Evolutionary conservation across 2,113 vertebrate species (phyloP).

Genomic region (Psittacus erithacus): DNA sequence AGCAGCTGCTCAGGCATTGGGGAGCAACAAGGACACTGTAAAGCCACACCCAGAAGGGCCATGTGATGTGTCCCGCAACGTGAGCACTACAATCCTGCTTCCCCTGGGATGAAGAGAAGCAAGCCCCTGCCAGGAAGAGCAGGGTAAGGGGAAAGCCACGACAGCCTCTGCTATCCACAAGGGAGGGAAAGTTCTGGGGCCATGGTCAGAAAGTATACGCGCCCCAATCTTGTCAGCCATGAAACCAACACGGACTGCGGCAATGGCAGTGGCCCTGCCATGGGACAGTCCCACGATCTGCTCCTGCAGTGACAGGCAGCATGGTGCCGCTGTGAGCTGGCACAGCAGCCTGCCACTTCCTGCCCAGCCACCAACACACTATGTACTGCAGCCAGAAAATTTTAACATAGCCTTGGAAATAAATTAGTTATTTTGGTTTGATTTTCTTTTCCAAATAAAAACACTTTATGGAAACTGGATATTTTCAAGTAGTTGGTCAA

Average conservation of each 20-base stretch:
- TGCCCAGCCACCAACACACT: background rate
- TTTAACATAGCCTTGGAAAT: background rate
- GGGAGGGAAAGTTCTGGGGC: background rate
- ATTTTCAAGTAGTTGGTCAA: background rate
- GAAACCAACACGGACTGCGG: accelerated
- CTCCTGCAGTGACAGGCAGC: background rate
- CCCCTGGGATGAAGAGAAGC: background rate
- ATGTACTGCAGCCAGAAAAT: background rate
- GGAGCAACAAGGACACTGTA: background rate
- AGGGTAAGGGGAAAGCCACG: background rate
- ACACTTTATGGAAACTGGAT: background rate
- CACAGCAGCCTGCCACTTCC: background rate
- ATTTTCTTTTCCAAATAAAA: conserved; percentile 43
- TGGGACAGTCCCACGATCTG: background rate
- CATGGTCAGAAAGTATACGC: accelerated
- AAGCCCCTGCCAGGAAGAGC: background rate
- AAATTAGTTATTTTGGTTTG: background rate
- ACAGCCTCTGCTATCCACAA: accelerated
- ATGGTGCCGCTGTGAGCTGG: accelerated
- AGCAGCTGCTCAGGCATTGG: background rate
- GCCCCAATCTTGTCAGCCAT: background rate
- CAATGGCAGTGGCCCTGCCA: accelerated
- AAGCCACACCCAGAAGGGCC: background rate
- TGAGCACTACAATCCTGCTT: background rate
- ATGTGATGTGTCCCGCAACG: accelerated